These are phyloP conservation scores for Carettochelys insculpta DNA, from an alignment of 2,113 vertebrate genomes.

Conservation along the genomic window DNA sequence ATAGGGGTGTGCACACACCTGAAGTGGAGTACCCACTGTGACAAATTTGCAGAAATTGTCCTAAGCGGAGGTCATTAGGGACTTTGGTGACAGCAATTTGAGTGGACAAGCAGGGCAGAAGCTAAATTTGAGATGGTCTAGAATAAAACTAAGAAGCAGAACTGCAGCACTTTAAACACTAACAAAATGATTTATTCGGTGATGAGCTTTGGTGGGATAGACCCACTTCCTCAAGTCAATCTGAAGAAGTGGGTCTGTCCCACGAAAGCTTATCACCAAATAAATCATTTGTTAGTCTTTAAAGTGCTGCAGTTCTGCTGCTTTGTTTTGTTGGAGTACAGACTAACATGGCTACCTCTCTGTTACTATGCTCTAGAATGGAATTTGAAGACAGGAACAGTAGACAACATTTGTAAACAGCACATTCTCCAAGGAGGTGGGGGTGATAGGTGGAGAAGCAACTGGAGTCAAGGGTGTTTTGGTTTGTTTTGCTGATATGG, in stretches of 20 bases:
- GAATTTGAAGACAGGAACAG: background rate
- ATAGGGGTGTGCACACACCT: background rate
- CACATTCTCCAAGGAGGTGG: background rate
- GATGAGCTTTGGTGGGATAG: too few species aligned
- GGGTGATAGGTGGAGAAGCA: background rate
- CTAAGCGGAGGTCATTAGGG: background rate
- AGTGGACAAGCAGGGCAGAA: background rate
- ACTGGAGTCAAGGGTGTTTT: background rate
- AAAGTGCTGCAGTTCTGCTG: too few species aligned
- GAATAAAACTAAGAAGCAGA: too few species aligned
- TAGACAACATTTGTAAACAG: background rate
- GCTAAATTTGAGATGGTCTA: background rate
- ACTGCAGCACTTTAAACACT: too few species aligned
- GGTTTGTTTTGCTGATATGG: background rate
- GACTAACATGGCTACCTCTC: too few species aligned
- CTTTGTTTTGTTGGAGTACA: too few species aligned
- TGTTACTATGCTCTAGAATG: background rate
- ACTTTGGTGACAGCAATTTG: background rate
- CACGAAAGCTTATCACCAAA: too few species aligned
- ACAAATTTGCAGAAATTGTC: background rate
- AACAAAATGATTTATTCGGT: too few species aligned
- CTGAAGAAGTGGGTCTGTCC: too few species aligned
- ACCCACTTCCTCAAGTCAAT: too few species aligned
- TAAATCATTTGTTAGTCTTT: too few species aligned
- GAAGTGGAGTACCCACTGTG: background rate